phyloP scores from a whole-genome alignment of 2,113 vertebrate species.

The Opisthocomus hoazin region DNA sequence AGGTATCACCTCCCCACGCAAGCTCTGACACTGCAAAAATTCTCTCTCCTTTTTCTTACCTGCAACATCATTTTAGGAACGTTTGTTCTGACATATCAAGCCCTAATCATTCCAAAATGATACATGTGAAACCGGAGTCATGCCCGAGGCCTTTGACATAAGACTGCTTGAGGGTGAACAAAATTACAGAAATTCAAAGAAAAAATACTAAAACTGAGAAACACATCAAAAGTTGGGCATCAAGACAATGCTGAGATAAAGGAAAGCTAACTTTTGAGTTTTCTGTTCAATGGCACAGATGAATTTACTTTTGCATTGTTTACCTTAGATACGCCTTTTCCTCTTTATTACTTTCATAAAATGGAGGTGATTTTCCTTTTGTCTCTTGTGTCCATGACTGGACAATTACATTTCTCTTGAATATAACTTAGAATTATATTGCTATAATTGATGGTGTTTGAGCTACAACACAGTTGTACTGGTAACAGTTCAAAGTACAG shows the following conservation, averaged over 20 bases:
- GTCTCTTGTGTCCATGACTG: too few species aligned
- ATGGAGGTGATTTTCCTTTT: background rate
- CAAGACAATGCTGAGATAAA: background rate
- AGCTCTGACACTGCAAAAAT: background rate
- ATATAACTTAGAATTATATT: background rate
- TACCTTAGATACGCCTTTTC: background rate
- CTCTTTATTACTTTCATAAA: background rate
- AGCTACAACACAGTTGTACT: background rate
- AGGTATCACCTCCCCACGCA: background rate
- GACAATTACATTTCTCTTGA: background rate
- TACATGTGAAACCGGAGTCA: background rate
- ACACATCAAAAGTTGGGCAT: accelerated
- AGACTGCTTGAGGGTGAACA: background rate
- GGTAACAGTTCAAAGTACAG: background rate
- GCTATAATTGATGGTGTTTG: background rate
- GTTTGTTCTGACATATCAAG: background rate
- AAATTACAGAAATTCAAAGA: background rate
- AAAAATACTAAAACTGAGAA: background rate
- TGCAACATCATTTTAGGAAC: background rate
- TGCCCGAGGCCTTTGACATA: accelerated
- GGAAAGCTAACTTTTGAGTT: background rate
- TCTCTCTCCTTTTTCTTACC: background rate
- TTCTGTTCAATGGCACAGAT: background rate
- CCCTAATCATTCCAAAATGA: background rate
- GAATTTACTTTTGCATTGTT: background rate